Base-by-base conservation (phyloP, 2,888 invertebrate species). In the Mechanitis messenoides region DNA sequence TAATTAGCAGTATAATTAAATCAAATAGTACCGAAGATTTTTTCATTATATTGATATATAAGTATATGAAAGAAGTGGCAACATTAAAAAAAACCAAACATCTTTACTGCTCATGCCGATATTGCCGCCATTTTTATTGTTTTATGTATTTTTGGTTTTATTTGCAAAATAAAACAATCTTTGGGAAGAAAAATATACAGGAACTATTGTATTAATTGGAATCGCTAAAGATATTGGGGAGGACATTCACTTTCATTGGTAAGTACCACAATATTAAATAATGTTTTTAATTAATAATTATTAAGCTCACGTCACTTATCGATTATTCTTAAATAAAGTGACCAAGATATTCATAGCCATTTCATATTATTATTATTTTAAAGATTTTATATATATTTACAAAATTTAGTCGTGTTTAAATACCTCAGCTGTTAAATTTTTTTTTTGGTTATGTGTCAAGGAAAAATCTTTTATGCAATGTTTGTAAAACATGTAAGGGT, bases 51-150 rank as follows among this genome's bases (percentile, higher is more conserved):
- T 42, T 9, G 9, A 42, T 42, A 9, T 9, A 35, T 42, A 42
- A 9, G 9, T 42, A 42, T 9, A 9, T 9, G 11, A 9, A 42
- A 38, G 9, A 53, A 35, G 50, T 56, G 62, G 65, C 61, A 60
- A 62, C 65, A 62, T 67, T 62, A 54, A 59, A 59, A 60, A 59
- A 57, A 54, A 46, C 58, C 58, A 61, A 63, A 50, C 58, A 59
- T 63, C 63, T 61, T 55, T 63, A 55, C 61, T 35, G 45, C 58
- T 60, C 63, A 62, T 68, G 62, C 65, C 69, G 70, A 71, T 73
- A 75, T 81, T 83, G 79, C 84, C 85, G 85, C 85, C 85, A 85
- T 85, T 84, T 84, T 83, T 80, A 73, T 77, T 74, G 71, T 77
- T 75, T 75, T 75, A 66, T 65, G 65, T 63, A 62, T 67, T 67